Evolutionary conservation across 1,140 invertebrate genomes (phyloP), one percentile per base, ranked within the genome.

Genomic region (Anagrus nilaparvatae): DNA sequence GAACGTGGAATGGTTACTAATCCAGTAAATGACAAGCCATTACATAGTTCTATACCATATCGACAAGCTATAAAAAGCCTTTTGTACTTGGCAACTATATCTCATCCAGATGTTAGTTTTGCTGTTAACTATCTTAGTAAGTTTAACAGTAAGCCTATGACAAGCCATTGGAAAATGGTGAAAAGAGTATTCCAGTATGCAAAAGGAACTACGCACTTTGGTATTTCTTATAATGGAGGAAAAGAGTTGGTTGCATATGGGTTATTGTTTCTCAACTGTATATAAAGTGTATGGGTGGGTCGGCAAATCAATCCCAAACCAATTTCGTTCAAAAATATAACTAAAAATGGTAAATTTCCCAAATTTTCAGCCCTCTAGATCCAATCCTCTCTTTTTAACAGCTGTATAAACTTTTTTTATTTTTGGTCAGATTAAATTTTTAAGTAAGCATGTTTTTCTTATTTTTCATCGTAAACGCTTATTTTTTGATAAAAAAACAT

Each of bases 161-260:
- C 21, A 43, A 27, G 19, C 16, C 60, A 62, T 43, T 66, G 60
- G 56, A 44, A 40, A 34, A 53, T 51, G 18, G 53, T 51, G 2
- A 63, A 65, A 37, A 42, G 54, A 25, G 39, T 69, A 5, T 47
- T 65, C 6, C 20, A 54, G 16, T 67, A 68, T 48, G 35, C 69
- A 4, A 58, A 62, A 33, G 53, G 47, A 29, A 67, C 67, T 18
- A 38, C 9, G 1, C 23, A 56, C 1, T n/a, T 18, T 34, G 31
- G 40, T 9, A 34, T 42, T 19, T 28, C 12, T 4, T 34, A 27
- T 19, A 18, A 34, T 34, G 21, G 31, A 3, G 16, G 12, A 17
- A 9, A 1, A 19, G 13, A 27, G 7, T 20, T 42, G 3, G n/a
- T 28, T 18, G 40, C 32, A 8, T 42, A 28, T 10, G n/a, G n/a